Evolutionary conservation across 2,797 vertebrate species (phyloP), one percentile per base, ranked within the genome.

Genomic region (Lithobates sylvaticus): DNA sequence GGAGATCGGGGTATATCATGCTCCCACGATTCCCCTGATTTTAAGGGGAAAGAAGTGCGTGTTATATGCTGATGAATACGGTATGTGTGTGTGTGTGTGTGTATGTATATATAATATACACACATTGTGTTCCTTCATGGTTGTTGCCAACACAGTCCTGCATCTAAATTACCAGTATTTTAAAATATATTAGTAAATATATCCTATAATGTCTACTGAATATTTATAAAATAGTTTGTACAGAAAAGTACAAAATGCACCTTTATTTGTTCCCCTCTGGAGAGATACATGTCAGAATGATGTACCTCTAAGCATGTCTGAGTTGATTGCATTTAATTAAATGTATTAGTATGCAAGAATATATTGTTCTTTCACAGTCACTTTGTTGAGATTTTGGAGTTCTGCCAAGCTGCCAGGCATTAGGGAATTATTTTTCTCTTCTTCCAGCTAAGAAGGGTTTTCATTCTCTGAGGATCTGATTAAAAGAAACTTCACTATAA

Each of bases 391-490:
- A 72, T 50, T 81, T 78, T 91, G 88, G 86, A 89, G 84, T 65
- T 64, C 68, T 0, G 81, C 89, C 91, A 89, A 82, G 88, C 69
- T 84, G 39, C 26, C 88, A 88, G 77, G 64, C 0, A 72, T 78
- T 71, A 68, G 34, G 70, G 76, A 81, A 32, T 85, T 44, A 78
- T 80, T 84, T 83, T 0, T 0, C 0, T 89, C 72, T 86, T 92
- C 91, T 90, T 85, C 88, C 89, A 89, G n/a, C 73, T 84, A 86
- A 87, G 88, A 88, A 90, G 85, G 83, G 89, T 80, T 93, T 90
- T 90, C 77, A 88, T 88, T 84, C 83, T 89, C 88, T 23, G 32
- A 89, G 88, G 90, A 90, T 89, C 86, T 88, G 89, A 90, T 90
- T 88, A 65, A 89, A 92, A 85, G 77, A 90, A 91, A 74, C 90